A percentile compares a stretch with the other conserved stretches of the same genome.
Evolutionary conservation across 2,113 vertebrate species (phyloP).

Genomic region (Poeciliopsis turrubarensis): DNA sequence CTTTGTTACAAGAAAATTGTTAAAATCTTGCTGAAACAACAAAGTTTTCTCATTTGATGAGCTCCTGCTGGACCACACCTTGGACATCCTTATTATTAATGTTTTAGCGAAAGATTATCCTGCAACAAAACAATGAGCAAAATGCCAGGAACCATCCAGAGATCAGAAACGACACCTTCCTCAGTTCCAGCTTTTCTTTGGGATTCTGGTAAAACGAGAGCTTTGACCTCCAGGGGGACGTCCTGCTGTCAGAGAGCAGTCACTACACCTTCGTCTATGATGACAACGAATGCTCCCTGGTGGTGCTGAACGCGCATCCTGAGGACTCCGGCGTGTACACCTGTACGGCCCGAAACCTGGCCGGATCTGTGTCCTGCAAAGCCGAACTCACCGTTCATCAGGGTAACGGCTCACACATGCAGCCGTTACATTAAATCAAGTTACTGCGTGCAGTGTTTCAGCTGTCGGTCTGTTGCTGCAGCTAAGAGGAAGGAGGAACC

Average conservation of each 20-base stretch:
- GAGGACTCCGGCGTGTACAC: conserved; percentile 93
- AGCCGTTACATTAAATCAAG: not conserved
- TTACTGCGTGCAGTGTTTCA: not conserved
- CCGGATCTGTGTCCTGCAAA: conserved; percentile 95
- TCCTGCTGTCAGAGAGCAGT: conserved; percentile 89
- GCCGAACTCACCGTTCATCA: conserved; percentile 89
- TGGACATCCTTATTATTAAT: not conserved
- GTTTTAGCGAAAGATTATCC: not conserved
- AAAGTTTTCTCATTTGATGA: no score
- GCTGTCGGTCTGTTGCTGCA: conserved; percentile 6
- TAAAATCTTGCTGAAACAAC: no score
- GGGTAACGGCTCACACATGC: conserved; percentile 74
- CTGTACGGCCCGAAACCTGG: conserved; percentile 91
- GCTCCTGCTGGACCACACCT: not conserved
- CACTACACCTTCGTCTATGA: conserved; percentile 96
- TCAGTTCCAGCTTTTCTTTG: not conserved
- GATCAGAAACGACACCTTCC: not conserved
- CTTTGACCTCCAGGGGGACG: conserved; percentile 83
- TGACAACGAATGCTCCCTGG: conserved; percentile 93
- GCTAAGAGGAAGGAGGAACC: conserved; percentile 75
- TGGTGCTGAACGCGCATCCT: conserved; percentile 85
- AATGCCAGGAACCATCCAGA: not conserved
- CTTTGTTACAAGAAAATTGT: no score
- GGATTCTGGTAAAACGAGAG: not conserved
- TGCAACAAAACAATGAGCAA: not conserved